phyloP scores from a whole-genome alignment of 2,797 vertebrate species.

The Melanotaenia parkinsoni region DNA sequence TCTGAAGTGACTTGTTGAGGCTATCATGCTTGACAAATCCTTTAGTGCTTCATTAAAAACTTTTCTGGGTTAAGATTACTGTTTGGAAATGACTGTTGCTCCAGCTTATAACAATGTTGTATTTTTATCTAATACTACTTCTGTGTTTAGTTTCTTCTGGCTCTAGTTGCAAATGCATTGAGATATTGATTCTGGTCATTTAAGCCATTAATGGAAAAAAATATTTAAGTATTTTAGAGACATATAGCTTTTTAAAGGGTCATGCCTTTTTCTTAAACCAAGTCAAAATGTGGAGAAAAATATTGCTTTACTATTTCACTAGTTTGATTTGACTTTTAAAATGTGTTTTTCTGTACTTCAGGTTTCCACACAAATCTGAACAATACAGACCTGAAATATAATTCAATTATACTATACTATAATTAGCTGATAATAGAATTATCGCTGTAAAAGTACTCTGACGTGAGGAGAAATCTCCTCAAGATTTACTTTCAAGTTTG shows the following conservation, averaged over 20 bases:
- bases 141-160: neutral
- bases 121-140: slow-evolving; percentile 2
- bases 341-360: neutral
- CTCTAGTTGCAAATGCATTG: slow-evolving; percentile 7
- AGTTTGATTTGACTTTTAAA: neutral
- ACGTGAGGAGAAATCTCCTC: neutral
- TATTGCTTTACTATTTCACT: neutral
- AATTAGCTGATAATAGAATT: neutral
- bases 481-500: neutral
- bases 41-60: neutral
- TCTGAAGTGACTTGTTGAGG: slow-evolving; percentile 17
- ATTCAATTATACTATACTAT: neutral
- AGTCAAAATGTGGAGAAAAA: slow-evolving; percentile 14
- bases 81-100: neutral
- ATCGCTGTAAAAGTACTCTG: neutral
- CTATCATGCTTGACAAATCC: slow-evolving; percentile 39
- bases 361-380: neutral
- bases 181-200: neutral
- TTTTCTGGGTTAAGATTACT: neutral
- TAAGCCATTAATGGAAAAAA: neutral
- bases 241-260: neutral
- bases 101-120: neutral
- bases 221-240: neutral
- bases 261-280: neutral
- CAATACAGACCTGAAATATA: neutral